Conservation (phyloP, 2,797 vertebrate genomes). For the Phataginus tricuspis region DNA sequence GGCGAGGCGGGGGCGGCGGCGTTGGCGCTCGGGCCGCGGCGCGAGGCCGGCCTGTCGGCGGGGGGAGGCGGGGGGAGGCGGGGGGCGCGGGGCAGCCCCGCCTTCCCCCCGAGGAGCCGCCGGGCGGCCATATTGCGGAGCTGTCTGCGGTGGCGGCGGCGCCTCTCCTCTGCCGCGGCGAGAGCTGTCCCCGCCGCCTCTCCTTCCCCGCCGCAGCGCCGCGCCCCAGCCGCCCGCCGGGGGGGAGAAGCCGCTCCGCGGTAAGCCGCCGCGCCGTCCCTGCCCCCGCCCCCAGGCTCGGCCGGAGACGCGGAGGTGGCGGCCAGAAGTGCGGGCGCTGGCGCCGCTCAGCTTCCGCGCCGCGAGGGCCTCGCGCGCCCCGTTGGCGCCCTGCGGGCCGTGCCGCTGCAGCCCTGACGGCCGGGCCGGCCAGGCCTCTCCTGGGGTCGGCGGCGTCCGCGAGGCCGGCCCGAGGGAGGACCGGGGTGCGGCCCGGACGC, state of each 20-base stretch:
- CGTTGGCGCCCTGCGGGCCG: background rate
- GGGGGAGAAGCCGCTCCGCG: constrained; percentile 23
- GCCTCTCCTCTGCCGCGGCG: constrained; percentile 41
- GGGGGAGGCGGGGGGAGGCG: constrained; percentile 56
- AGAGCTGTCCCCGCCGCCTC: background rate
- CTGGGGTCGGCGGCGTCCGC: background rate
- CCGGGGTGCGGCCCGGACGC: background rate
- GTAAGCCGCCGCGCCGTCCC: constrained; percentile 49
- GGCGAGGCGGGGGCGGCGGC: background rate
- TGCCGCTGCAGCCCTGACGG: background rate
- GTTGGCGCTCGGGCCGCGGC: constrained; percentile 30
- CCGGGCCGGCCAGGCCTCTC: background rate
- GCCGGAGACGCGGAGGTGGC: constrained; percentile 36
- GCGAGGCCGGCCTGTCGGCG: constrained; percentile 48
- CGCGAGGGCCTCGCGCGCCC: background rate
- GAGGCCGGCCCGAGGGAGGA: background rate
- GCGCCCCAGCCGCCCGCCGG: background rate
- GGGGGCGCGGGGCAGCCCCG: constrained; percentile 75
- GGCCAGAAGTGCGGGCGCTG: constrained; percentile 56
- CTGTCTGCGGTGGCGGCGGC: constrained; percentile 73
- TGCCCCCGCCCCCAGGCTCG: background rate
- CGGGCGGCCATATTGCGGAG: constrained; percentile 87
- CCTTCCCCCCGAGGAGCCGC: constrained; percentile 70
- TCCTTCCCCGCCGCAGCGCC: background rate
- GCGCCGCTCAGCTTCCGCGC: background rate